Conservation (phyloP, 2,113 vertebrate species). For the Ifrita kowaldi region DNA sequence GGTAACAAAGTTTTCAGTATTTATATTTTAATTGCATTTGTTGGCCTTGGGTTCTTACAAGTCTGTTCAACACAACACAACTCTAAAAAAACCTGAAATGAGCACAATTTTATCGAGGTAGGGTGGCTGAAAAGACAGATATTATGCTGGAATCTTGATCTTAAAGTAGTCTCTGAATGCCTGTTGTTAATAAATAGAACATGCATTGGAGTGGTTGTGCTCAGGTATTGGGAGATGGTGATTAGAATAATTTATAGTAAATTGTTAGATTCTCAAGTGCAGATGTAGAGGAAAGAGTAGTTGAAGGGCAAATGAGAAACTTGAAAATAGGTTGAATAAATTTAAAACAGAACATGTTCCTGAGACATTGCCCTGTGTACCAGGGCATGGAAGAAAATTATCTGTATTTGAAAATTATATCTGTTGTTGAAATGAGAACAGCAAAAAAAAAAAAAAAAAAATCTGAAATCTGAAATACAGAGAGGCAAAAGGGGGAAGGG, state of each 20-base stretch:
- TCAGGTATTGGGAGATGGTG: background rate
- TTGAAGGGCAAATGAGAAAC: background rate
- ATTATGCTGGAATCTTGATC: background rate
- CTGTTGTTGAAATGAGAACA: background rate
- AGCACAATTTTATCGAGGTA: background rate
- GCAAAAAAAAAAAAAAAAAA: background rate
- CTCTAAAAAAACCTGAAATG: background rate
- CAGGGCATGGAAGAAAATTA: background rate
- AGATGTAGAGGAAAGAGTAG: background rate
- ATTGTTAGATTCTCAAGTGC: background rate
- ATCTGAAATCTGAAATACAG: background rate
- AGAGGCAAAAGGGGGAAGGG: background rate
- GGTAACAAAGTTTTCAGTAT: background rate
- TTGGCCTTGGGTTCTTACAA: background rate
- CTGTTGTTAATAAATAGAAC: background rate
- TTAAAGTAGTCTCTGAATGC: background rate
- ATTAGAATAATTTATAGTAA: background rate
- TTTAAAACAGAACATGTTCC: background rate
- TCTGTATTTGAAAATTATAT: background rate
- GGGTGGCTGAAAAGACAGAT: background rate
- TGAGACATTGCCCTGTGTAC: background rate
- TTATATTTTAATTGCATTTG: background rate
- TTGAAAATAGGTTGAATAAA: background rate
- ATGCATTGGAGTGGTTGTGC: background rate
- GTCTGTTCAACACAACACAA: background rate